Evolutionary conservation across 30 jellyfish, hydroid and myxozoan genomes (phyloP).

Genomic region (Hydractinia echinata): DNA sequence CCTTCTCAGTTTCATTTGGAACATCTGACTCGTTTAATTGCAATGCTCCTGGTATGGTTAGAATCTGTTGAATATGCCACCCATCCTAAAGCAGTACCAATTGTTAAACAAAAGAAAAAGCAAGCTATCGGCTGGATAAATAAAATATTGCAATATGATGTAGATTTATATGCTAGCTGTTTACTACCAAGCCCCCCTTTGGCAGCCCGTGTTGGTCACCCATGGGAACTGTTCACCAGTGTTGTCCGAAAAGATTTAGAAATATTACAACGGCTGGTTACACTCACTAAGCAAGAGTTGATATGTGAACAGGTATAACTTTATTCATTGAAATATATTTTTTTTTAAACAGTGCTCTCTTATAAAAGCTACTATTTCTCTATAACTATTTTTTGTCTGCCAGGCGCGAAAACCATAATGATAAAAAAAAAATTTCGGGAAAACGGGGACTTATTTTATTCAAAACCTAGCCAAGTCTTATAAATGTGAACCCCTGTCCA

Average conservation of each 20-base stretch:
- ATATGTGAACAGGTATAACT: slow-evolving; percentile 60
- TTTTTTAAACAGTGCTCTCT: background rate
- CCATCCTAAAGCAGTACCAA: slow-evolving; percentile 39
- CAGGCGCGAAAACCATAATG: too few species aligned
- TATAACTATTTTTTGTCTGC: too few species aligned
- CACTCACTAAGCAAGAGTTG: slow-evolving; percentile 45
- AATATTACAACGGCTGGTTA: slow-evolving; percentile 63
- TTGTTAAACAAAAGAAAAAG: slow-evolving; percentile 50
- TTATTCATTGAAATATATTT: background rate
- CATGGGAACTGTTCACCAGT: slow-evolving; percentile 81
- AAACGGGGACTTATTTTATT: too few species aligned
- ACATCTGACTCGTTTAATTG: slow-evolving; percentile 69
- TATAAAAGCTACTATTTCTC: too few species aligned
- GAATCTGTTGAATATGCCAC: slow-evolving; percentile 69
- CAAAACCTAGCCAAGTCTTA: too few species aligned
- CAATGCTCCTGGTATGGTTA: slow-evolving; percentile 80
- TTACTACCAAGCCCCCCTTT: slow-evolving; percentile 80
- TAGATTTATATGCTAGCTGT: slow-evolving; percentile 68
- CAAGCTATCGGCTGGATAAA: slow-evolving; percentile 75
- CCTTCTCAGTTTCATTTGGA: slow-evolving; percentile 71
- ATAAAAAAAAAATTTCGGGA: too few species aligned
- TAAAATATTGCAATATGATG: slow-evolving; percentile 55
- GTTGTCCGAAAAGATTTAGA: slow-evolving; percentile 65
- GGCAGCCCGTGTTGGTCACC: slow-evolving; percentile 88
- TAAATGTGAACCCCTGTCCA: too few species aligned